Percentiles rank a stretch among this genome's conserved stretches.
These are phyloP conservation scores for Sylvia atricapilla DNA, from an alignment of 2,113 vertebrate genomes.

Conservation along the genomic window DNA sequence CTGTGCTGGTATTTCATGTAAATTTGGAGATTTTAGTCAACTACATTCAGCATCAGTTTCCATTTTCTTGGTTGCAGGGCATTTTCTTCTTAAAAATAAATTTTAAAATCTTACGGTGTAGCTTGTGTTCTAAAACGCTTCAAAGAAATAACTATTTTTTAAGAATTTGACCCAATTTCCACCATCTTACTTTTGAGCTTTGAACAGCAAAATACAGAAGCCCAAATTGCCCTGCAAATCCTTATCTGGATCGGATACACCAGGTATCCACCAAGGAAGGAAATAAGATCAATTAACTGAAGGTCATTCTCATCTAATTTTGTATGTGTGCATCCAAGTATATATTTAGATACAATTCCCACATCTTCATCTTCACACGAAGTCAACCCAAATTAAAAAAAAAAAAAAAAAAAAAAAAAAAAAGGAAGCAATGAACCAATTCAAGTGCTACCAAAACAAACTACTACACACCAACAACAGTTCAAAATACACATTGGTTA, in stretches of 20 bases:
- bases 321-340: neutral
- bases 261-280: neutral
- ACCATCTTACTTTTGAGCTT: neutral
- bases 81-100: neutral
- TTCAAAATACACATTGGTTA: neutral
- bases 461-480: neutral
- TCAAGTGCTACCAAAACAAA: neutral
- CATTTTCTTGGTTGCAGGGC: neutral
- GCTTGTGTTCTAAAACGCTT: neutral
- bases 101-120: fast-evolving
- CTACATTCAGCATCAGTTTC: neutral
- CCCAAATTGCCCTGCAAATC: neutral
- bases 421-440: neutral
- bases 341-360: neutral
- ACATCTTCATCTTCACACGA: neutral
- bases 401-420: neutral
- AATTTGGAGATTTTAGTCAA: neutral
- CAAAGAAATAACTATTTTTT: neutral
- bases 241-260: neutral
- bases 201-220: neutral
- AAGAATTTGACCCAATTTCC: neutral
- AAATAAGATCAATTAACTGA: neutral
- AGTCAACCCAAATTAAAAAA: neutral
- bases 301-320: neutral
- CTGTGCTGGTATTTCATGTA: fast-evolving